Evolutionary conservation across 2,888 invertebrate genomes (phyloP).

Genomic region (Choreutis nemorana): DNA sequence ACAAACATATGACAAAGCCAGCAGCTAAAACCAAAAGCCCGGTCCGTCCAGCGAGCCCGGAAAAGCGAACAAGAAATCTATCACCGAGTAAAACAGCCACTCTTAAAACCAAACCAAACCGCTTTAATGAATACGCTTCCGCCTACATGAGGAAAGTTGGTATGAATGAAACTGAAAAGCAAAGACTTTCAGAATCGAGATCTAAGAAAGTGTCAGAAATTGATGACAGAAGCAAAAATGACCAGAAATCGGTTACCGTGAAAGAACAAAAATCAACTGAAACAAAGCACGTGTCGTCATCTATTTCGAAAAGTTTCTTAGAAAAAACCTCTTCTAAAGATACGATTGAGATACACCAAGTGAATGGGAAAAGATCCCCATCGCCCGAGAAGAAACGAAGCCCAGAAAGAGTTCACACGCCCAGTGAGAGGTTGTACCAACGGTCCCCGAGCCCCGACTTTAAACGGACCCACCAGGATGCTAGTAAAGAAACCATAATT

Average conservation of each 20-base stretch:
- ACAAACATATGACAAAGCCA: constrained; percentile 26
- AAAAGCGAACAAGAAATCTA: constrained; percentile 38
- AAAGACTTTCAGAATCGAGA: constrained; percentile 26
- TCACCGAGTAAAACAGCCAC: constrained; percentile 37
- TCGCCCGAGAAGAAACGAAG: constrained; percentile 33
- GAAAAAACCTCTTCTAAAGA: constrained; percentile 40
- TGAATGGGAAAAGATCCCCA: constrained; percentile 39
- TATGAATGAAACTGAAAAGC: constrained; percentile 36
- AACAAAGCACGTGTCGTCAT: constrained; percentile 20
- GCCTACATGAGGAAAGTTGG: constrained; percentile 61
- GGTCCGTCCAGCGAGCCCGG: constrained; percentile 38
- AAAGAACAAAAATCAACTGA: constrained; percentile 18
- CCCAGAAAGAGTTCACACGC: constrained; percentile 17
- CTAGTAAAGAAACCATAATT: constrained; percentile 31
- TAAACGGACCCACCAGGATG: constrained; percentile 25
- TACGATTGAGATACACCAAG: constrained; percentile 27
- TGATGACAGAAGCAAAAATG: constrained; percentile 18
- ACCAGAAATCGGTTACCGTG: constrained; percentile 17
- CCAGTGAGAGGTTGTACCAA: constrained; percentile 22
- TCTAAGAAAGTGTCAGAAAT: constrained; percentile 15
- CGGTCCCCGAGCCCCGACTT: constrained; percentile 38
- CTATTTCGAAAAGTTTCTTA: constrained; percentile 22
- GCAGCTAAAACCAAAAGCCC: constrained; percentile 29
- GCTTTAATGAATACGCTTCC: constrained; percentile 53
- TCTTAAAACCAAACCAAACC: constrained; percentile 40